Conservation (phyloP, 1,140 invertebrate species). For the Atta cephalotes region DNA sequence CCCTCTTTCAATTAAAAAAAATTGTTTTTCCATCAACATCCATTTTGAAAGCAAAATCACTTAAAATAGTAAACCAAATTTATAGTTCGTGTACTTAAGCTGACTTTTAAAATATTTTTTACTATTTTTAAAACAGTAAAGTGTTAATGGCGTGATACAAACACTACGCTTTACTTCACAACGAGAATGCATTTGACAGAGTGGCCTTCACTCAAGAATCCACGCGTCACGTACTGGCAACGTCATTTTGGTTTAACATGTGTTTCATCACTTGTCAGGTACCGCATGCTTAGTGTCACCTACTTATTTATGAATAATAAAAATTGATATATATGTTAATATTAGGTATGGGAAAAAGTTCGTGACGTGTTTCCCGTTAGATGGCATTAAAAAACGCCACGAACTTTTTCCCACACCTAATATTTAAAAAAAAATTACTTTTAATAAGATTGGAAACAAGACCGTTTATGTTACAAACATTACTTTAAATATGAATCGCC, state of each 20-base stretch:
- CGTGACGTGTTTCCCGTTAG: too few species aligned
- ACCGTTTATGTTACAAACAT: too few species aligned
- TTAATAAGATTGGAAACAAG: too few species aligned
- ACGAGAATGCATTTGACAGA: constrained; percentile 36
- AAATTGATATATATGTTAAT: background rate
- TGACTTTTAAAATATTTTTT: background rate
- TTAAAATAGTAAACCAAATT: background rate
- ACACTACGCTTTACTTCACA: constrained; percentile 23
- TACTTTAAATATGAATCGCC: too few species aligned
- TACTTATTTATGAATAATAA: constrained; percentile 17
- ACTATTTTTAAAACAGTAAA: background rate
- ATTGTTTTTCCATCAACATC: background rate
- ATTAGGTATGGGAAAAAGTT: too few species aligned
- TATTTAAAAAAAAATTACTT: too few species aligned
- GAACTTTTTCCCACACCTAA: too few species aligned
- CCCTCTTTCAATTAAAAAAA: background rate
- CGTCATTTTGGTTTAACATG: constrained; percentile 60
- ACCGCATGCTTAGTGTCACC: background rate
- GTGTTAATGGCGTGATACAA: background rate
- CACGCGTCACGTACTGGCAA: constrained; percentile 63
- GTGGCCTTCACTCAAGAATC: constrained; percentile 54
- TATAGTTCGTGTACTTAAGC: background rate
- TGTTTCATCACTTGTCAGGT: constrained; percentile 25
- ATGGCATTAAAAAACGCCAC: too few species aligned
- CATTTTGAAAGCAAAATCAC: background rate